phyloP scores from a whole-genome alignment of 2,113 vertebrate genomes.

The Heterotis niloticus region DNA sequence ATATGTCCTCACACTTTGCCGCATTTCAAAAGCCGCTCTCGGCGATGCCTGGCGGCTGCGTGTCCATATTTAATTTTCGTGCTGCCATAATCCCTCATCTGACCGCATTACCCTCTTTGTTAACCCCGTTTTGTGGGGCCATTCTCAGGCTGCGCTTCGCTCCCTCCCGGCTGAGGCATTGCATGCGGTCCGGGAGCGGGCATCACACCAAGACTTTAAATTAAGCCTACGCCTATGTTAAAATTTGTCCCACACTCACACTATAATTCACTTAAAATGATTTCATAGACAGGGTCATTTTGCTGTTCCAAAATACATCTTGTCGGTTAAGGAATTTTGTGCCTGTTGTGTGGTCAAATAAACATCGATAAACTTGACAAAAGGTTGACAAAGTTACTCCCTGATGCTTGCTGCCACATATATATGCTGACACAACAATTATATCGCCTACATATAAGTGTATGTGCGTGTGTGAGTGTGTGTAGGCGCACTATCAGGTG shows the following conservation, averaged over 20 bases:
- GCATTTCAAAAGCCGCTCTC: slow-evolving; percentile 20
- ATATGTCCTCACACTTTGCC: slow-evolving; percentile 14
- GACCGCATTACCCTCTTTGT: slow-evolving; percentile 18
- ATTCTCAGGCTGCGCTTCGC: not conserved
- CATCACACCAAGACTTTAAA: not conserved
- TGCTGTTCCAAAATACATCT: not conserved
- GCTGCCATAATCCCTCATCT: not conserved
- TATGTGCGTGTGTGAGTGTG: no score
- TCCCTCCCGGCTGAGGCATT: not conserved
- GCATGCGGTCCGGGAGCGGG: not conserved
- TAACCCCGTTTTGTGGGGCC: slow-evolving; percentile 15
- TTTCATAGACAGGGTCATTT: not conserved
- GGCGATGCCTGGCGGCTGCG: not conserved
- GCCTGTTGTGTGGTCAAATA: not conserved
- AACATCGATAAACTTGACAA: not conserved
- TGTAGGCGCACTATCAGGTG: no score
- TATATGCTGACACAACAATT: no score
- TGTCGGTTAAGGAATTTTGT: not conserved
- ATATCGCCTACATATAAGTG: no score
- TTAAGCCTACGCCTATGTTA: not conserved
- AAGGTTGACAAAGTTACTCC: not conserved
- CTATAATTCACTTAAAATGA: slow-evolving; percentile 39
- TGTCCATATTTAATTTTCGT: slow-evolving; percentile 8
- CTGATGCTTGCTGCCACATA: no score
- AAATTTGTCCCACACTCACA: not conserved